Conservation (phyloP, 2,797 vertebrate species). For the Trachurus trachurus region DNA sequence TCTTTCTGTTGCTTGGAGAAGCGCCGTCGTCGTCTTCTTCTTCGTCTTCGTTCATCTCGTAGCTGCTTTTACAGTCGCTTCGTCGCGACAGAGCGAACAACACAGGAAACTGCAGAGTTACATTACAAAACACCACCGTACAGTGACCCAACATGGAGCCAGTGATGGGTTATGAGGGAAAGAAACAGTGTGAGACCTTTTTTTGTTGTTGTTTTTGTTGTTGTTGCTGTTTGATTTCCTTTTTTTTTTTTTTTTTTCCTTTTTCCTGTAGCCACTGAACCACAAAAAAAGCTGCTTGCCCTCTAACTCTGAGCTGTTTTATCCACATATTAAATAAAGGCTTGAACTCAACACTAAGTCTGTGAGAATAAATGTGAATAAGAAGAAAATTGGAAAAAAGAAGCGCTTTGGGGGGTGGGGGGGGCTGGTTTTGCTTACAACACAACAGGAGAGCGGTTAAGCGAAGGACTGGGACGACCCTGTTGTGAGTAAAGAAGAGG, state of each 20-base stretch:
- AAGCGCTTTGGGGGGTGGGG: neutral
- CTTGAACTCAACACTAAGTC: neutral
- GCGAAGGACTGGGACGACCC: neutral
- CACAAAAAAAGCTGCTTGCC: slow-evolving; percentile 7
- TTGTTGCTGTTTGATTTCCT: neutral
- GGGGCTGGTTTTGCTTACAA: slow-evolving; percentile 1
- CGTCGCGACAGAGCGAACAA: slow-evolving; percentile 23
- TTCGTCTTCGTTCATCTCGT: neutral
- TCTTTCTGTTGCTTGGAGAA: slow-evolving; percentile 31
- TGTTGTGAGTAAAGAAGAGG: slow-evolving; percentile 9
- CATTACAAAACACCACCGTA: slow-evolving; percentile 48
- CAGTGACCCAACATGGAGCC: slow-evolving; percentile 49
- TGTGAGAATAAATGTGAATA: neutral
- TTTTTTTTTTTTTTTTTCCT: slow-evolving; percentile 9
- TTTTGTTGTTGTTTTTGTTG: neutral
- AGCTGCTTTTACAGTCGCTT: slow-evolving; percentile 10
- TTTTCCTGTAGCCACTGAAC: slow-evolving; percentile 4
- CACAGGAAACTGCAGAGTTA: slow-evolving; percentile 63
- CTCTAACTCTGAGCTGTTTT: neutral
- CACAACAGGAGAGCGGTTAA: slow-evolving; percentile 1
- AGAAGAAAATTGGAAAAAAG: slow-evolving; percentile 5
- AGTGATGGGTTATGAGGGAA: slow-evolving; percentile 24
- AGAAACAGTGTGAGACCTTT: slow-evolving; percentile 5
- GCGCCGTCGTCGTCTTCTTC: neutral
- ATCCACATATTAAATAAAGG: neutral